Percentiles rank a stretch among this genome's conserved stretches.
These are phyloP conservation scores for Ectropis crepuscularia DNA, from an alignment of 2,888 invertebrate genomes.

Conservation along the genomic window DNA sequence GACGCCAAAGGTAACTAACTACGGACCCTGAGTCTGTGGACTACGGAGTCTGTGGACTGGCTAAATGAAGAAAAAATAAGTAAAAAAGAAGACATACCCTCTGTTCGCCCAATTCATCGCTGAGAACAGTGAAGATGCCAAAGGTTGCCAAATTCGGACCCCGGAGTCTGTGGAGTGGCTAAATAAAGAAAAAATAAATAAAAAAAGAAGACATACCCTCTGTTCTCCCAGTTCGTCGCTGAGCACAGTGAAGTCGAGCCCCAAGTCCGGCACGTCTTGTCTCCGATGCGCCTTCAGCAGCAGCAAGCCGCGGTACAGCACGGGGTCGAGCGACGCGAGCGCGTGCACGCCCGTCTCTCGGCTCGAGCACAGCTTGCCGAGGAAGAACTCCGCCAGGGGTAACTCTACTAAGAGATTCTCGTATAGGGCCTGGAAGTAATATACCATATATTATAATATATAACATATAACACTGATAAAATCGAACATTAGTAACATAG, in stretches of 20 bases:
- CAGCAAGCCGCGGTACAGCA: conserved; percentile 95
- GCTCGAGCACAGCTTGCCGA: conserved; percentile 87
- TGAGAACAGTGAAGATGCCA: conserved; percentile 96
- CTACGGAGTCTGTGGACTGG: no score
- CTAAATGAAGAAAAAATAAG: no score
- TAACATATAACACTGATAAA: no score
- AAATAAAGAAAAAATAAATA: no score
- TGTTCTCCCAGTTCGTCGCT: conserved; percentile 96
- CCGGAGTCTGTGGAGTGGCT: no score
- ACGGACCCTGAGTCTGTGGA: no score
- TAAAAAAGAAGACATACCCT: no score
- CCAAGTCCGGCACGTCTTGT: conserved; percentile 94
- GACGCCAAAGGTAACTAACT: no score
- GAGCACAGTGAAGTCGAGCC: conserved; percentile 96
- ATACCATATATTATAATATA: no score
- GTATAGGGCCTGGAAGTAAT: conserved; percentile 90
- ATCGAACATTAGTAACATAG: no score
- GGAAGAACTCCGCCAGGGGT: conserved; percentile 97
- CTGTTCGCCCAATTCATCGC: conserved; percentile 95
- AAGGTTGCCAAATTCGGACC: no score
- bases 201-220: no score
- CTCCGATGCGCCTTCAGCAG: conserved; percentile 92
- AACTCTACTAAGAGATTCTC: conserved; percentile 97
- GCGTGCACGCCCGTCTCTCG: conserved; percentile 96
- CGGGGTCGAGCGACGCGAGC: conserved; percentile 96